Base-by-base conservation (phyloP, 2,888 invertebrate genomes). In the Anarsia innoxiella region DNA sequence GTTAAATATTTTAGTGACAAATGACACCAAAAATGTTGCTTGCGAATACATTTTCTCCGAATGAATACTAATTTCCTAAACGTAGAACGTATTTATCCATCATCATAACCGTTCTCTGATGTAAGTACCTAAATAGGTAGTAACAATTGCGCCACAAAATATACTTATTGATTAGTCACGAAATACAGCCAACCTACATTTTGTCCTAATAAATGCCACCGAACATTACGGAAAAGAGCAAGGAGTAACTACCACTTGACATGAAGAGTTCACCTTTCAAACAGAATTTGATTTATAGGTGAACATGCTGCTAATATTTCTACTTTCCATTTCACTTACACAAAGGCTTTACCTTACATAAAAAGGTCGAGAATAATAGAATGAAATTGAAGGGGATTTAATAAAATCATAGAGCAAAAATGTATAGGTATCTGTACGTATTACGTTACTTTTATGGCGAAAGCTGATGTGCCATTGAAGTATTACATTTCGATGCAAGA, bases 151-250 rank as follows among this genome's bases (percentile, higher is more conserved):
- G 26, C 23, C 25, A 33, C 33, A 26, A 12, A 14, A 14, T 34
- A n/a, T n/a, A n/a, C n/a, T 19, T 34, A 34, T 26, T 26, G 11
- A 34, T 34, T 34, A 34, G 26, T 34, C 26, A 34, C 33, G 11
- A 26, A 23, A 30, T 30, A 30, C 10, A 6, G 15, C 9, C 13
- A 25, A 9, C n/a, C 25, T 9, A 9, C 8, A 9, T 25, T 25
- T 25, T 9, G 8, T n/a, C 25, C 5, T 25, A n/a, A 8, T 5
- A 19, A 19, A 3, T 19, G 19, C 4, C 19, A 19, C 4, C 8
- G 8, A 19, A n/a, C 8, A 25, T 25, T 25, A 9, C 19, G 4
- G 4, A 19, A 19, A 19, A 6, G 19, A 19, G 19, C 25, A 25
- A 25, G 25, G 25, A n/a, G 8, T 26, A 33, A 33, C 10, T 10